Evolutionary conservation across 2,113 vertebrate genomes (phyloP).

Genomic region (Phaethon lepturus): DNA sequence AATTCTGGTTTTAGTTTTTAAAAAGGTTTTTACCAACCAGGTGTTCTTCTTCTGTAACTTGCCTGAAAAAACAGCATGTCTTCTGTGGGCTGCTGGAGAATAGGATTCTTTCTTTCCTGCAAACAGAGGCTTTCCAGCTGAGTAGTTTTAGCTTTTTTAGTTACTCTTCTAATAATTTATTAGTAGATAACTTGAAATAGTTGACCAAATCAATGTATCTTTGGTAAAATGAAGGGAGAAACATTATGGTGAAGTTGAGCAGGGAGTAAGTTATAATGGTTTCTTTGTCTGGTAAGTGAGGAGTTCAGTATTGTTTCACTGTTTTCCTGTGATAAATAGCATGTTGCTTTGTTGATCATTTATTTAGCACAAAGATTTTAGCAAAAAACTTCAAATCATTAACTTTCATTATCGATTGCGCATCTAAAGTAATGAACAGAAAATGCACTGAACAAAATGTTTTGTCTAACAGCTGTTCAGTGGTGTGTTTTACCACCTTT

Average conservation of each 20-base stretch:
- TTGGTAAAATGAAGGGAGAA: not conserved
- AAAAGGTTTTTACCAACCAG: not conserved
- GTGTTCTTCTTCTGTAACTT: constrained; percentile 51
- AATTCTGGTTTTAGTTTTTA: not conserved
- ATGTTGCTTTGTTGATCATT: constrained; percentile 78
- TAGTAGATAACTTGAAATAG: not conserved
- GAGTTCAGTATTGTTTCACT: constrained; percentile 67
- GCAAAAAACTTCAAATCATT: constrained; percentile 75
- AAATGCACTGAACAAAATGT: constrained; percentile 76
- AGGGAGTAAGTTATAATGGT: constrained; percentile 21
- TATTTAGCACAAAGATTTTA: constrained; percentile 78
- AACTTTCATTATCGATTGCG: constrained; percentile 75
- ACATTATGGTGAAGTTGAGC: not conserved
- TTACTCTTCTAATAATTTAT: not conserved
- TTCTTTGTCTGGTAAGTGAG: constrained; percentile 65
- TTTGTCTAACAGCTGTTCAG: constrained; percentile 79
- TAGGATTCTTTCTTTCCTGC: constrained; percentile 46
- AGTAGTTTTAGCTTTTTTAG: constrained; percentile 1
- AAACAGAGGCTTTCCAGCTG: constrained; percentile 29
- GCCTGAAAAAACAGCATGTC: constrained; percentile 47
- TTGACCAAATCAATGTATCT: not conserved
- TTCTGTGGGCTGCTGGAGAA: constrained; percentile 33
- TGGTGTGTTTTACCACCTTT: constrained; percentile 82
- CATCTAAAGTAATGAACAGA: constrained; percentile 77
- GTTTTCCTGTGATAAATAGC: constrained; percentile 65